Evolutionary conservation across 2,888 invertebrate species (phyloP), one percentile per base, ranked within the genome.

Genomic region (Tenthredo amoena): DNA sequence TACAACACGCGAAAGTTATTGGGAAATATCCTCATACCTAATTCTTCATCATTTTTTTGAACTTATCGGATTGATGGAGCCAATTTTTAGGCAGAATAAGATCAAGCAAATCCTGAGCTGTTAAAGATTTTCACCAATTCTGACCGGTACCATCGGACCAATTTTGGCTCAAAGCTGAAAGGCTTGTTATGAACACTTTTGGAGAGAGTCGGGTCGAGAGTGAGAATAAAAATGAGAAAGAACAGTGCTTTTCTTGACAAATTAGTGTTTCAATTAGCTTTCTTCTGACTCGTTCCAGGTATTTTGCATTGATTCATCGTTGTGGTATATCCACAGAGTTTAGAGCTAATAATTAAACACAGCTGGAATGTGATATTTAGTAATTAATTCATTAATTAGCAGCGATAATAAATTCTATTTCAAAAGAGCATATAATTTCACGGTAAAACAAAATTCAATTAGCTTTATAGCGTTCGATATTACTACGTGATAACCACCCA

Each of bases 401-500:
- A 26, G 40, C 21, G 40, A 74, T 43, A 47, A 43, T 74, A 74
- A 74, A 74, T 74, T 43, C 21, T 21, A 40, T 74, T 47, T 40
- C n/a, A 43, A 74, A 74, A 74, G 26, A 74, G 26, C 43, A 40
- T 43, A 47, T 43, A 15, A 26, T 74, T 74, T 43, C 21, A 21
- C 47, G 43, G n/a, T 43, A 15, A 31, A 55, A 50, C 55, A 77
- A 50, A 31, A 77, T 77, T 77, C 55, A 77, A 77, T 77, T 55
- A 55, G 77, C 77, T n/a, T 0, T n/a, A 68, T 18, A 68, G 31
- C 15, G 55, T 55, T 55, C 37, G n/a, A 55, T 74, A 68, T 68
- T 34, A 68, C 21, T 55, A n/a, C 55, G 55, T 5, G 55, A 55
- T 10, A n/a, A 43, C 26, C 47, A 40, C 43, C 74, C 77, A 55